Evolutionary conservation across 2,888 invertebrate species (phyloP).

Genomic region (Drosophila melanocephala): DNA sequence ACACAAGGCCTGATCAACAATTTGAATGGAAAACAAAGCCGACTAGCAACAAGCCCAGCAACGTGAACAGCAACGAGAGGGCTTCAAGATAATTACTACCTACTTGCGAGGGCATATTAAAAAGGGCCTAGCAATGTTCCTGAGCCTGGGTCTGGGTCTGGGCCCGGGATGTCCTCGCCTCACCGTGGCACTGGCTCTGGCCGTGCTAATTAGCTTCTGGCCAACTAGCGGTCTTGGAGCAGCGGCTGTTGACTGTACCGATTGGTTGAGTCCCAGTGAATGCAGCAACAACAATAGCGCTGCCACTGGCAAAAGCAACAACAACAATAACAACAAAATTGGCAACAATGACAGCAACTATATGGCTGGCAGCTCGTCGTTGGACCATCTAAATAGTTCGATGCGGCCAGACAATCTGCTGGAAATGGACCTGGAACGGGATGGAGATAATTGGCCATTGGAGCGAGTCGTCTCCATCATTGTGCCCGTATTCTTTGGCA

Average conservation of each 20-base stretch:
- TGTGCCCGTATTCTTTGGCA: constrained; percentile 93
- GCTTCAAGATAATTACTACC: constrained; percentile 35
- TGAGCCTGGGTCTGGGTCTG: constrained; percentile 10
- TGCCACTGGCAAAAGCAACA: constrained; percentile 31
- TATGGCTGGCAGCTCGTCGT: constrained; percentile 12
- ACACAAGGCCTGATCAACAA: constrained; percentile 17
- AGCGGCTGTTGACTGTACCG: constrained; percentile 47
- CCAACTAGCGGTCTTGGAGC: constrained; percentile 30
- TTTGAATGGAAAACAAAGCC: constrained; percentile 7
- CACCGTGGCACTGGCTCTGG: constrained; percentile 46
- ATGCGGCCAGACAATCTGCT: constrained; percentile 75
- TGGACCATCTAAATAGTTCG: constrained; percentile 50
- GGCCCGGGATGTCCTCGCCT: constrained; percentile 20
- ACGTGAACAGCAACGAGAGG: not conserved
- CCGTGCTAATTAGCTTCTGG: constrained; percentile 56
- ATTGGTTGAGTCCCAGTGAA: constrained; percentile 66
- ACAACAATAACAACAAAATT: constrained; percentile 28
- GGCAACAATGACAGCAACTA: constrained; percentile 37
- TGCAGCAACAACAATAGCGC: constrained; percentile 55
- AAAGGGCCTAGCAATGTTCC: constrained; percentile 44
- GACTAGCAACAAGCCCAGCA: constrained; percentile 14
- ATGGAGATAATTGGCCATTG: constrained; percentile 86
- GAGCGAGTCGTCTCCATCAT: constrained; percentile 90
- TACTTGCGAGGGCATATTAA: constrained; percentile 32
- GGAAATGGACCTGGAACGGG: constrained; percentile 83